Evolutionary conservation across 2,113 vertebrate species (phyloP).

Genomic region (Microcebus tavaratra): DNA sequence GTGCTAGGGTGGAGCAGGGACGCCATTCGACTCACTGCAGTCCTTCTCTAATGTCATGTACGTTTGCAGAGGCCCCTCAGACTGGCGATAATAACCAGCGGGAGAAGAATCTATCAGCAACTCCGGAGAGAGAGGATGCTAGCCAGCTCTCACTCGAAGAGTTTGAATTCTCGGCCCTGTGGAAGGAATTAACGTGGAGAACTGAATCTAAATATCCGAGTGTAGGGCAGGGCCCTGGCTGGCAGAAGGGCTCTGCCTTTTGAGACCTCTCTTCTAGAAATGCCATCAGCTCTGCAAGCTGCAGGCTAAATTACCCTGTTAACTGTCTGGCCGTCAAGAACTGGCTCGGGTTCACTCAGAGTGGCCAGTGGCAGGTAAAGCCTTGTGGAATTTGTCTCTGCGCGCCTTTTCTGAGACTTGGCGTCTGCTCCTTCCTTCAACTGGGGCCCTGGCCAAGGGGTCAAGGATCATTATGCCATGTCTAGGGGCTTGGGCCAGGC

Average conservation of each 20-base stretch:
- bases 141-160: no score
- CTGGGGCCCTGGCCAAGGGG: background rate
- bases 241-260: background rate
- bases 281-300: background rate
- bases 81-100: background rate
- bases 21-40: background rate
- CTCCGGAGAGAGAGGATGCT: background rate
- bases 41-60: background rate
- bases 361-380: background rate
- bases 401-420: background rate
- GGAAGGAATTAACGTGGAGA: background rate
- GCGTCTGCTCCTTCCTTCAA: background rate
- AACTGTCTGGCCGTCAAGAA: background rate
- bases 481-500: background rate
- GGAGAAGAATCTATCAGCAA: background rate
- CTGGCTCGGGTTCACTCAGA: background rate
- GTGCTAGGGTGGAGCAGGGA: no score
- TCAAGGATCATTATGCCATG: background rate
- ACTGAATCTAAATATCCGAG: background rate
- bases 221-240: background rate
- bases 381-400: background rate
- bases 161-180: no score
- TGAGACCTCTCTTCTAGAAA: background rate
- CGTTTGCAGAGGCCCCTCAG: background rate
- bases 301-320: background rate